Conservation (phyloP, 2,797 vertebrate genomes). For the Podarcis siculus region DNA sequence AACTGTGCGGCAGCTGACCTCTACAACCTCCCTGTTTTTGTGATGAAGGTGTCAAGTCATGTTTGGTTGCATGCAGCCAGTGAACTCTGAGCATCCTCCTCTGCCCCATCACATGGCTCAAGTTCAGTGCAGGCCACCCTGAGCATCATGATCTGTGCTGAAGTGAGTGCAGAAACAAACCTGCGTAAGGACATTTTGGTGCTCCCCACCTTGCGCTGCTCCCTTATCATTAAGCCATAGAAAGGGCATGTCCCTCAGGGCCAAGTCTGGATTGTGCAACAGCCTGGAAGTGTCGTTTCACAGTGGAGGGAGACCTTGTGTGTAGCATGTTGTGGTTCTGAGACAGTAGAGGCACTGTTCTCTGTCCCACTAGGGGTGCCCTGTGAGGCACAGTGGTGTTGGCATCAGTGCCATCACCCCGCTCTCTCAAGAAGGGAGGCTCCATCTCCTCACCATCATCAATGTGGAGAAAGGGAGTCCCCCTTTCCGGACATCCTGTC, state of each 20-base stretch:
- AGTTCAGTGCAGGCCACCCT: neutral
- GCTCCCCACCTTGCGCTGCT: neutral
- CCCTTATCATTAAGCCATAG: neutral
- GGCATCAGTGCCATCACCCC: neutral
- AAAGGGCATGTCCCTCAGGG: neutral
- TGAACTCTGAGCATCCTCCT: neutral
- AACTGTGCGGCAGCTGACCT: neutral
- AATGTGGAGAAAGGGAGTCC: neutral
- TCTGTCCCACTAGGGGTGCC: neutral
- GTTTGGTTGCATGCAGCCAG: neutral
- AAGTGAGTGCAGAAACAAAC: neutral
- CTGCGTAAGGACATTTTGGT: neutral
- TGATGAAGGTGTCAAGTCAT: neutral
- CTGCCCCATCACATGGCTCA: too few species aligned
- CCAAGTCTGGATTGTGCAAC: neutral
- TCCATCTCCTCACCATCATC: neutral
- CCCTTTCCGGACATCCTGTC: constrained; percentile 18
- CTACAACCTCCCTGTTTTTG: neutral
- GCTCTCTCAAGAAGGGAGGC: neutral
- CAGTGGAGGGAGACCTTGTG: neutral
- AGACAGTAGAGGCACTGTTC: neutral
- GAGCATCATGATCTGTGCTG: neutral
- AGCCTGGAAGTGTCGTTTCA: neutral
- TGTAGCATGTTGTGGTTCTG: neutral
- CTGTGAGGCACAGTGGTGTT: neutral